phyloP scores from a whole-genome alignment of 1,140 invertebrate species.

The Melitaea cinxia region DNA sequence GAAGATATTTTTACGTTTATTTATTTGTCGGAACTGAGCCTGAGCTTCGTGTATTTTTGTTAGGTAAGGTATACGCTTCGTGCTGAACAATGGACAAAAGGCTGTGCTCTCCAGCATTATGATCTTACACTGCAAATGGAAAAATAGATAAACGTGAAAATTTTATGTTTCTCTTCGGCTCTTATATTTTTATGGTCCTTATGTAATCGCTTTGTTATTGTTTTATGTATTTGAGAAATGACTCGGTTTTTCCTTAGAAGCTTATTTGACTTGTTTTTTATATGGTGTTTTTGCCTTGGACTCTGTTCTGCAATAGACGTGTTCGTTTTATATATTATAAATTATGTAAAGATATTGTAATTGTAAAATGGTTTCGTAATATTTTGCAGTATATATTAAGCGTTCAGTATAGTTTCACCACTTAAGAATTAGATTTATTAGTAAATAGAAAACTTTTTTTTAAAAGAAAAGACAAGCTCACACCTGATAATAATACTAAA shows the following conservation, averaged over 20 bases:
- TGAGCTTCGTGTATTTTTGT: background rate
- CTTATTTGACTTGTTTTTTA: too few relatives aligned
- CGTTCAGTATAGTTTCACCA: too few relatives aligned
- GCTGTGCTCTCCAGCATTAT: background rate
- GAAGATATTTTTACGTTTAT: background rate
- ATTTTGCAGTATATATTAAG: too few relatives aligned
- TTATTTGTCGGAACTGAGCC: background rate
- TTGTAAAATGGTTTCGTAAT: too few relatives aligned
- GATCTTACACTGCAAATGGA: background rate
- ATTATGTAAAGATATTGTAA: too few relatives aligned
- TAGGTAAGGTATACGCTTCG: background rate
- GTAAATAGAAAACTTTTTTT: too few relatives aligned
- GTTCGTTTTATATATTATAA: too few relatives aligned
- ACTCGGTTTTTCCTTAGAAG: background rate
- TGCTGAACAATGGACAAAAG: constrained; percentile 3
- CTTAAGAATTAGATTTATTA: too few relatives aligned
- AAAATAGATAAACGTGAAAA: background rate
- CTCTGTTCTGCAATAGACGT: too few relatives aligned
- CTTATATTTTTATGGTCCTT: background rate
- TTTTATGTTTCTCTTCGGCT: background rate
- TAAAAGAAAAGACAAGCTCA: too few relatives aligned
- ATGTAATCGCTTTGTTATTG: background rate
- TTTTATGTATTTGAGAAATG: background rate
- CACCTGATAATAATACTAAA: too few relatives aligned
- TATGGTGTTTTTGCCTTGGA: too few relatives aligned